Conservation (phyloP, 2,888 invertebrate species). For the Yponomeuta cagnagella region DNA sequence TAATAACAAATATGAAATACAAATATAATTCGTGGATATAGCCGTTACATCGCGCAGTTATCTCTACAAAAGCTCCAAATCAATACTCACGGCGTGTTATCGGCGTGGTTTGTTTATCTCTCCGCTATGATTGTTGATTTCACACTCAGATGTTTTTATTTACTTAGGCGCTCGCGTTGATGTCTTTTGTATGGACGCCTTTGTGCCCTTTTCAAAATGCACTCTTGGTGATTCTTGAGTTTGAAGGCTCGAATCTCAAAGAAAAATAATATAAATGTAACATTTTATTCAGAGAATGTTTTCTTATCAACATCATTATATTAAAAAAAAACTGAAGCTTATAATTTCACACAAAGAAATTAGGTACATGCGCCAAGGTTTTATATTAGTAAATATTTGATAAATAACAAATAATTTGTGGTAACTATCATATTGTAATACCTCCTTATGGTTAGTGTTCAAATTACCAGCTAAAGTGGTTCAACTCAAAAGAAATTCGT, state of each 20-base stretch:
- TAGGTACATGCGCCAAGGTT: too few species aligned
- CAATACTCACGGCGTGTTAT: constrained; percentile 6
- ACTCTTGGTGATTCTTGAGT: background rate
- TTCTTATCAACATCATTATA: too few species aligned
- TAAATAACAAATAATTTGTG: too few species aligned
- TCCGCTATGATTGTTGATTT: constrained; percentile 1
- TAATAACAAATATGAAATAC: background rate
- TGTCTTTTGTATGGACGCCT: constrained; percentile 49
- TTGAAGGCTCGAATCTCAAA: too few species aligned
- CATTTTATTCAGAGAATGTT: too few species aligned
- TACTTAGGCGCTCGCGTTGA: constrained; percentile 58
- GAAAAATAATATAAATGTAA: too few species aligned
- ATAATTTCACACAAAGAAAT: too few species aligned
- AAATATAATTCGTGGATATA: constrained; percentile 1
- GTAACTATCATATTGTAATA: too few species aligned
- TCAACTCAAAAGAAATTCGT: constrained; percentile 25
- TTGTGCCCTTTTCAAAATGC: constrained; percentile 2
- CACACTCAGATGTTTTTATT: constrained; percentile 29
- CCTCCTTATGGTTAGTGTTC: background rate
- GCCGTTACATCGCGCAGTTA: background rate
- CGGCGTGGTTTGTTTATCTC: constrained; percentile 33
- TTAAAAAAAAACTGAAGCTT: too few species aligned
- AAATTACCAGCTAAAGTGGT: background rate
- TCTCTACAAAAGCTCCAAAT: constrained; percentile 11
- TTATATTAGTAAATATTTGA: too few species aligned